Evolutionary conservation across 2,797 vertebrate genomes (phyloP).

Genomic region (Alcedo quadribrachys): DNA sequence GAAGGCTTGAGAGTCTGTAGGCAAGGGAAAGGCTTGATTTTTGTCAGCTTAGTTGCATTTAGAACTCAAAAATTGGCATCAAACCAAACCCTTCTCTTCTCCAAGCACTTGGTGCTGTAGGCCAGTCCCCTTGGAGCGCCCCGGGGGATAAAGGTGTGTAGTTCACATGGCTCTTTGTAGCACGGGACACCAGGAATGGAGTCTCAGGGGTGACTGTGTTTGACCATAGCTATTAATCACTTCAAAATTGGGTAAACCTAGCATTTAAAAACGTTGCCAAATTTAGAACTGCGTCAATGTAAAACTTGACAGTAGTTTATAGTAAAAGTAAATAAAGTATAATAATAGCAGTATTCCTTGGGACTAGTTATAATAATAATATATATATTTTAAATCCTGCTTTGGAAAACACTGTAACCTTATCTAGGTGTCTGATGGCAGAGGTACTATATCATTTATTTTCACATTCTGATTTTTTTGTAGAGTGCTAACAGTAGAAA

Average conservation of each 20-base stretch:
- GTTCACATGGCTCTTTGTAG: rapidly evolving
- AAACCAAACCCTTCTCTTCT: background rate
- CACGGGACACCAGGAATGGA: background rate
- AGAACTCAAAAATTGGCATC: background rate
- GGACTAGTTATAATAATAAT: background rate
- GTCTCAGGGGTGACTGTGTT: background rate
- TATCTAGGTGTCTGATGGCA: background rate
- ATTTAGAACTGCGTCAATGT: background rate
- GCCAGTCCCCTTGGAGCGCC: background rate
- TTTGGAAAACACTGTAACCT: background rate
- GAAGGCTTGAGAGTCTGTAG: background rate
- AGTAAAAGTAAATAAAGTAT: background rate
- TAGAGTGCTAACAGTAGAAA: background rate
- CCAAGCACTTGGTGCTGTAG: background rate
- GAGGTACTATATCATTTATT: background rate
- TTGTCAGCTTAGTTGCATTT: background rate
- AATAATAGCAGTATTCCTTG: background rate
- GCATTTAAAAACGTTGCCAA: background rate
- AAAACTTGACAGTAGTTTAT: background rate
- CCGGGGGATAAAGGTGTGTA: background rate
- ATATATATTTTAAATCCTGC: background rate
- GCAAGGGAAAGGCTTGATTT: background rate
- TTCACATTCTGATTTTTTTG: background rate
- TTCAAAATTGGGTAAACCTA: background rate
- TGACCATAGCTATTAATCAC: background rate